Evolutionary conservation across 2,797 vertebrate genomes (phyloP), one percentile per base, ranked within the genome.

Genomic region (Periophthalmus magnuspinnatus): DNA sequence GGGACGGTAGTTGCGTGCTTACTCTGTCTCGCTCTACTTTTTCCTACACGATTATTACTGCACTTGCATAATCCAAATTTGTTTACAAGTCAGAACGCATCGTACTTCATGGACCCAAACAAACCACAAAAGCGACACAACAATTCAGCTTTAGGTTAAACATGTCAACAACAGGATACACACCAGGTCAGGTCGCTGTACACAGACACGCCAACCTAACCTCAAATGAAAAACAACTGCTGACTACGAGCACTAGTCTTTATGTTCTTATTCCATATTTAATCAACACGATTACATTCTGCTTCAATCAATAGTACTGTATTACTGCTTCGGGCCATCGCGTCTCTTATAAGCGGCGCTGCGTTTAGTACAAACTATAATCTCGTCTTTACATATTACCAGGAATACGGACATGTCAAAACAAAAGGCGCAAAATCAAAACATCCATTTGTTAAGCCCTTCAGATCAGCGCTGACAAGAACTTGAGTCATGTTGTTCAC

Each of bases 141-240:
- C 75, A 72, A 71, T 45, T 47, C 38, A 69, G 68, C 33, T 36
- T 16, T 71, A 67, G 65, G 57, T 33, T 0, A 65, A n/a, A 59
- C 5, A 66, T 21, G 76, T 70, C 61, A 79, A 72, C 69, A 79
- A 67, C 75, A 75, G 71, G 70, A 77, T 81, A 50, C 75, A 19
- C 28, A 33, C 67, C 76, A 82, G 11, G 64, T 56, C 45, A 56
- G 79, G 65, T 60, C 67, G 32, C 47, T 0, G 33, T 24, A 17
- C 0, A 14, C 41, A 14, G 64, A 63, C 48, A 66, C 6, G 21
- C 67, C 32, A 66, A 48, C 61, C 52, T 62, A 41, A 67, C 55
- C 41, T 66, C 14, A 50, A 21, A 52, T 19, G 5, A 54, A 28
- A 45, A 32, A 33, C 22, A 75, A 68, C 16, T 52, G 32, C 61